Conservation (phyloP, 2,888 invertebrate species). For the Erebia epiphron region DNA sequence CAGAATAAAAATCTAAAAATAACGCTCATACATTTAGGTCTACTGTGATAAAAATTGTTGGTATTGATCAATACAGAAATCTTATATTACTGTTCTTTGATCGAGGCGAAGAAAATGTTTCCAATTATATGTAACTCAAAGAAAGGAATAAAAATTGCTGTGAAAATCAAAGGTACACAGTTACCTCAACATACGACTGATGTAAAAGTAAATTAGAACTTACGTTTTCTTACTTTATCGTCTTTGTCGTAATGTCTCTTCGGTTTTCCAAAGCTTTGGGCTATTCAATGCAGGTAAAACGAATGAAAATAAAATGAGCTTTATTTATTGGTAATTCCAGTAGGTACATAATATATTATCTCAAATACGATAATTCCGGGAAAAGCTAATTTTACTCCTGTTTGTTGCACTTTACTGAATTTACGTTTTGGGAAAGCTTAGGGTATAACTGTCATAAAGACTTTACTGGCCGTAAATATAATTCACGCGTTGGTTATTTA, state of each 20-base stretch:
- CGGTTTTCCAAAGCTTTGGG: background rate
- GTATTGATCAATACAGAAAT: background rate
- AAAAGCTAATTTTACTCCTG: slow-evolving; percentile 25
- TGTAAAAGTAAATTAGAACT: too few species aligned
- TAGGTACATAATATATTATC: slow-evolving; percentile 22
- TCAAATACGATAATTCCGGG: slow-evolving; percentile 24
- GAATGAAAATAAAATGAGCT: slow-evolving; percentile 10
- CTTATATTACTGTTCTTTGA: background rate
- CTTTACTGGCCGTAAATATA: slow-evolving; percentile 16
- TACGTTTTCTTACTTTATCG: too few species aligned
- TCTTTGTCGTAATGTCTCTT: background rate
- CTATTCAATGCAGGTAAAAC: background rate
- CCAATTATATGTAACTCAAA: background rate
- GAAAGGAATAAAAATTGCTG: too few species aligned
- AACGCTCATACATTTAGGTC: background rate
- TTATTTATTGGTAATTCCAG: slow-evolving; percentile 11
- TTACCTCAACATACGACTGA: too few species aligned
- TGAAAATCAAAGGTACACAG: too few species aligned
- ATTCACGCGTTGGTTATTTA: slow-evolving; percentile 16
- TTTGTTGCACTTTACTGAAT: slow-evolving; percentile 16
- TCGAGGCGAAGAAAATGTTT: background rate
- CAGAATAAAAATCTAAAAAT: slow-evolving; percentile 9
- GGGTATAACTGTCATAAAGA: slow-evolving; percentile 20
- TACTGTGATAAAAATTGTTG: background rate
- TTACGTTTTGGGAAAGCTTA: slow-evolving; percentile 19